A percentile compares a stretch with the other conserved stretches of the same genome.
Evolutionary conservation across 2,797 vertebrate genomes (phyloP).

Genomic region (Alectoris magna): DNA sequence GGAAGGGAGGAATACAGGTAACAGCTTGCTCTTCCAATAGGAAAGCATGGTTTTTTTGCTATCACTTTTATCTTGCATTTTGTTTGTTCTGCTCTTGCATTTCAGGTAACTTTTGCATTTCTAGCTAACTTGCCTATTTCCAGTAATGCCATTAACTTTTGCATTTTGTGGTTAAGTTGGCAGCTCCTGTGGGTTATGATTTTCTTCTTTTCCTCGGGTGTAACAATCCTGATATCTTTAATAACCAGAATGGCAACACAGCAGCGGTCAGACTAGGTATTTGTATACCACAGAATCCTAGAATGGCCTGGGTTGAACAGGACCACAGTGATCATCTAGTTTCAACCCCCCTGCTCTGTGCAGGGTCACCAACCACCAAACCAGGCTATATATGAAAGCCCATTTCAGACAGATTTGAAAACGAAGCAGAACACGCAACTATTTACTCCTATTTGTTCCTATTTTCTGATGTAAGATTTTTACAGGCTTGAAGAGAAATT

Average conservation of each 20-base stretch:
- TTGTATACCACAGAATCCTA: background rate
- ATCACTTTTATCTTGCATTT: background rate
- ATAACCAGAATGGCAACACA: background rate
- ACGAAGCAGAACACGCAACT: background rate
- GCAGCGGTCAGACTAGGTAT: background rate
- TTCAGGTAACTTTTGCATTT: constrained; percentile 32
- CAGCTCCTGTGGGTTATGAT: background rate
- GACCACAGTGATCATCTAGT: too few relatives aligned
- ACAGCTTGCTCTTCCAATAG: background rate
- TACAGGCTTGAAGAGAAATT: background rate
- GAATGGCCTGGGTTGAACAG: too few relatives aligned
- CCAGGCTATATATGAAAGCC: rapidly evolving
- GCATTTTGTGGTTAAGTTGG: background rate
- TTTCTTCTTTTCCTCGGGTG: background rate
- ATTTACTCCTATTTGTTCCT: rapidly evolving
- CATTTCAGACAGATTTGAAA: background rate
- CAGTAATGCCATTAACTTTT: background rate
- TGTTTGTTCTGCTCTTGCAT: constrained; percentile 15
- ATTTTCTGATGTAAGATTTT: background rate
- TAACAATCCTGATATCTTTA: background rate
- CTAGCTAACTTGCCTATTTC: background rate
- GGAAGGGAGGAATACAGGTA: background rate
- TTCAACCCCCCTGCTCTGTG: too few relatives aligned
- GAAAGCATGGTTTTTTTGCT: background rate
- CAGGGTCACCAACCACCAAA: too few relatives aligned